phyloP scores from a whole-genome alignment of 2,797 vertebrate genomes.

The Xiphorhynchus erythropygius region DNA sequence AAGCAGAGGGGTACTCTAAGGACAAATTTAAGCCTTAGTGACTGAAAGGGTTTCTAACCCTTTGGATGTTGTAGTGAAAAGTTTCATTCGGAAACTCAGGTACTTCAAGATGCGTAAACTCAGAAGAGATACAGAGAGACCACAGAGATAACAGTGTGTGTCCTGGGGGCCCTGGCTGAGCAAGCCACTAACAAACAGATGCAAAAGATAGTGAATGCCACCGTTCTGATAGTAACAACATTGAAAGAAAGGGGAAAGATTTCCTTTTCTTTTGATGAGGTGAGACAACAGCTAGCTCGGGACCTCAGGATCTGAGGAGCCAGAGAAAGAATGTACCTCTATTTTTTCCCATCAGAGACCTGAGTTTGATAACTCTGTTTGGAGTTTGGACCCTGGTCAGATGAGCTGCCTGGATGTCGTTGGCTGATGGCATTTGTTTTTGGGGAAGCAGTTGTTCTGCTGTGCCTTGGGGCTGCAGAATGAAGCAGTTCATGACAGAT shows the following conservation, averaged over 20 bases:
- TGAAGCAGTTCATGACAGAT: rapidly evolving
- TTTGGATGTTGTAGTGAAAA: not conserved
- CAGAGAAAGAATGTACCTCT: not conserved
- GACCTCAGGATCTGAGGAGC: not conserved
- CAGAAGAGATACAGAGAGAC: not conserved
- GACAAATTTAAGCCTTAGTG: not conserved
- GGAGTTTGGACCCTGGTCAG: not conserved
- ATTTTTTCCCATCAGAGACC: not conserved
- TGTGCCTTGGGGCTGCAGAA: not conserved
- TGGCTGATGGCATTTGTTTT: not conserved
- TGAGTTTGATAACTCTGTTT: not conserved
- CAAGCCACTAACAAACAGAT: constrained; percentile 28
- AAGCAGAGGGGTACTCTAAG: not conserved
- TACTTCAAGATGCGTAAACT: not conserved
- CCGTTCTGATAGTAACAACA: not conserved
- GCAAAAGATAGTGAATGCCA: constrained; percentile 13
- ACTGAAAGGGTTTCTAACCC: not conserved
- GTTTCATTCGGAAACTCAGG: not conserved
- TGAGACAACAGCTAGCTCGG: not conserved
- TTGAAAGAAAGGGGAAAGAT: not conserved
- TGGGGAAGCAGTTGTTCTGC: not conserved
- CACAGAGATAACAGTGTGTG: constrained; percentile 55
- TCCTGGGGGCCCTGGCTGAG: constrained; percentile 16
- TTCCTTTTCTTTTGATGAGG: not conserved
- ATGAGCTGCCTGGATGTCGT: not conserved